Evolutionary conservation across 2,113 vertebrate genomes (phyloP).

Genomic region (Apaloderma vittatum): DNA sequence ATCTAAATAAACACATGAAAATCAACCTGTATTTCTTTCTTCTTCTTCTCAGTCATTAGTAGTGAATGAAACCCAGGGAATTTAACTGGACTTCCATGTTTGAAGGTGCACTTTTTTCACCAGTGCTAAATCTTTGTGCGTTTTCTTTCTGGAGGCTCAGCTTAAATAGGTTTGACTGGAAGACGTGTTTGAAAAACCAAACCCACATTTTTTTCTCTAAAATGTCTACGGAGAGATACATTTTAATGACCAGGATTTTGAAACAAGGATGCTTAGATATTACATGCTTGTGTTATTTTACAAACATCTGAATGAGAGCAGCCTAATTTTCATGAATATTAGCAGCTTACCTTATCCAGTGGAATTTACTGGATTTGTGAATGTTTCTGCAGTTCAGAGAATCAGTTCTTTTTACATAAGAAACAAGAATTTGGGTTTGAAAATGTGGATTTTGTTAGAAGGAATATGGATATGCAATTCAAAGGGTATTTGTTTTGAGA

Average conservation of each 20-base stretch:
- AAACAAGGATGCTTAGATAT: background rate
- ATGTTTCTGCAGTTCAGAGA: background rate
- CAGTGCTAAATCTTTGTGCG: background rate
- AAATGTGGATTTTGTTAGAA: background rate
- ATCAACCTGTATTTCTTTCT: background rate
- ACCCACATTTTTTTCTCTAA: background rate
- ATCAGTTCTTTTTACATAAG: background rate
- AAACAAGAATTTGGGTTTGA: background rate
- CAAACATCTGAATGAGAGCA: background rate
- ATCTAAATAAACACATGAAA: constrained; percentile 27
- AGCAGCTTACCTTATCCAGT: background rate
- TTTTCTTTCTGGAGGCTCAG: background rate
- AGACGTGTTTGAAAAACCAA: background rate
- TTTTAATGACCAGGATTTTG: background rate
- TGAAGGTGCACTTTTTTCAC: background rate
- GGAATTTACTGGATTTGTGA: background rate
- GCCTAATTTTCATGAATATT: background rate
- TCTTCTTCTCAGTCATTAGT: background rate
- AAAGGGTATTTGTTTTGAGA: background rate
- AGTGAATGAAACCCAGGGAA: background rate
- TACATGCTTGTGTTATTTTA: background rate
- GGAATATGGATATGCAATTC: background rate
- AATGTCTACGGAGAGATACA: background rate
- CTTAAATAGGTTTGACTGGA: background rate
- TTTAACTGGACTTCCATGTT: background rate